Evolutionary conservation across 2,888 invertebrate genomes (phyloP).

Genomic region (Drosophila tanythrix): DNA sequence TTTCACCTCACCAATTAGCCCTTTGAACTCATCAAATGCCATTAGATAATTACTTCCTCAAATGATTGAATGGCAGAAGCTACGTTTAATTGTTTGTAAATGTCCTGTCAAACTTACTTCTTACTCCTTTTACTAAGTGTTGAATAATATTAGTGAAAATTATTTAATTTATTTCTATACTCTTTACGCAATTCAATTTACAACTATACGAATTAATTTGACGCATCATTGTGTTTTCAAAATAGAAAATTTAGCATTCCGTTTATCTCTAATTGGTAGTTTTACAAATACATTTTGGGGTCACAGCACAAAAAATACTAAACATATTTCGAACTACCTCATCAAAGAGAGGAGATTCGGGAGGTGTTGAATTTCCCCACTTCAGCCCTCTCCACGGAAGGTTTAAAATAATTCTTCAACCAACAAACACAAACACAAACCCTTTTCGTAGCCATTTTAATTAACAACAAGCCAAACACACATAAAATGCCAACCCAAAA

Average conservation of each 20-base stretch:
- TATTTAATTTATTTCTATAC: background rate
- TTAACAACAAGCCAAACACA: constrained; percentile 47
- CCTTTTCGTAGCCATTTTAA: constrained; percentile 56
- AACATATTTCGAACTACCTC: constrained; percentile 14
- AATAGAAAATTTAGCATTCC: constrained; percentile 2
- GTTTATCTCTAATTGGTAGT: constrained; percentile 32
- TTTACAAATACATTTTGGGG: constrained; percentile 1
- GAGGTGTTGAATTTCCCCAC: background rate
- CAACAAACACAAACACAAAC: constrained; percentile 32
- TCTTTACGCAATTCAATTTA: background rate
- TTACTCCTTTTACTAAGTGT: background rate
- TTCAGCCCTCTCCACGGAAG: background rate
- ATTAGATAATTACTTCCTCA: background rate
- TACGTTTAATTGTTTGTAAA: background rate
- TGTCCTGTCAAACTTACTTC: background rate
- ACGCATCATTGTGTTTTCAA: constrained; percentile 9
- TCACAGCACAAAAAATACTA: background rate
- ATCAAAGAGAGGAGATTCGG: background rate
- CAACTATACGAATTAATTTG: constrained; percentile 16
- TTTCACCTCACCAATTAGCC: background rate
- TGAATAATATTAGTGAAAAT: background rate
- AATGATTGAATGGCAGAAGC: background rate
- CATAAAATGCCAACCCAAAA: constrained; percentile 5
- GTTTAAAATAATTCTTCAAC: background rate
- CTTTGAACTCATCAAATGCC: background rate